Percentiles rank a stretch among this genome's conserved stretches.
Conservation (phyloP, 2,888 invertebrate genomes). For the Monopis laevigella region DNA sequence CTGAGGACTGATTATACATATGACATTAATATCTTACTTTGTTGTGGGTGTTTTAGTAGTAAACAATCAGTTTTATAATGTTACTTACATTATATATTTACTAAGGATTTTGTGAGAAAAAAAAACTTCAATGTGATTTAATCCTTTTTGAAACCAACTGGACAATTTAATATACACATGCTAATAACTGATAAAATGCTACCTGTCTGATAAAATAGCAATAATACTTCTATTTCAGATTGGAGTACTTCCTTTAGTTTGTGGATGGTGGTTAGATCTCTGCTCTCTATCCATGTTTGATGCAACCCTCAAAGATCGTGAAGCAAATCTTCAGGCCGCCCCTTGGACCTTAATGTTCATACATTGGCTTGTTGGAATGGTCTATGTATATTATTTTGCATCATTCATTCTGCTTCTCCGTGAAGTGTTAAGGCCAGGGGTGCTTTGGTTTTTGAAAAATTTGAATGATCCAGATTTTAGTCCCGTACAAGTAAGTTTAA, state of each 20-base stretch:
- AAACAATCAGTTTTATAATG: too few species aligned
- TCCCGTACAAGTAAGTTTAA: conserved; percentile 83
- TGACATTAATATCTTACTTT: too few species aligned
- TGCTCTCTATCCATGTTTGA: conserved; percentile 95
- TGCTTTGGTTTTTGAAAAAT: conserved; percentile 97
- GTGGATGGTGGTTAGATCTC: conserved; percentile 99
- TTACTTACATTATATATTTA: too few species aligned
- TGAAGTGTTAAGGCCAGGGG: conserved; percentile 95
- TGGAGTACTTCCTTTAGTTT: conserved; percentile 94
- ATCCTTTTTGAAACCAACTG: too few species aligned
- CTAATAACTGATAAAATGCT: too few species aligned
- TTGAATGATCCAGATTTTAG: conserved; percentile 99
- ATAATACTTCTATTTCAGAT: conserved; percentile 73
- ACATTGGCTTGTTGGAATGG: conserved; percentile 99
- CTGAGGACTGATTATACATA: too few species aligned
- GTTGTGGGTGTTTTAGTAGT: too few species aligned
- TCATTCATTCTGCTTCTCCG: conserved; percentile 92
- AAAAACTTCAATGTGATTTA: too few species aligned
- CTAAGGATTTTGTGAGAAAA: too few species aligned
- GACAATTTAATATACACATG: too few species aligned
- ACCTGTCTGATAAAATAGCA: too few species aligned
- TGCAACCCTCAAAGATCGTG: conserved; percentile 87
- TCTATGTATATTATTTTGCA: conserved; percentile 98
- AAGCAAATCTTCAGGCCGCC: conserved; percentile 86
- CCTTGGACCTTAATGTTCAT: conserved; percentile 98